Base-by-base conservation (phyloP, 2,797 vertebrate species). In the Channallabes apus region DNA sequence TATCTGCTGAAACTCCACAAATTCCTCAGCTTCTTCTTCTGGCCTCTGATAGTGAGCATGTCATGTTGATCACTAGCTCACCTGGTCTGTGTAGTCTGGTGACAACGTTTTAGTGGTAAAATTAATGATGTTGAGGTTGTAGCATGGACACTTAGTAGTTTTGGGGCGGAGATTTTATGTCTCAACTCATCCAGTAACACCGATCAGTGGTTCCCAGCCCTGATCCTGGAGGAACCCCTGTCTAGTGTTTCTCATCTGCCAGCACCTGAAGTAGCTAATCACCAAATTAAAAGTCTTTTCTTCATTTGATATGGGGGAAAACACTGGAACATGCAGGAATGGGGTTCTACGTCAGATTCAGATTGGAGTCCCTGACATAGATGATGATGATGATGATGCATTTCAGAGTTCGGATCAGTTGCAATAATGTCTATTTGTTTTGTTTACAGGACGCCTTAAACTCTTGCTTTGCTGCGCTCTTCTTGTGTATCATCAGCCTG, bases 11-110 rank as follows among this genome's bases (percentile, higher is more conserved):
- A 91, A 83, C 92, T 98, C 73, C 94, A 98, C 87, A 91, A 87
- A 79, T 83, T 8, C 85, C 51, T 96, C 65, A 91, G 89, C 0
- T 90, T 93, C 83, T 88, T 97, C 38, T 95, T 94, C 88, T 97
- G 97, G 97, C 96, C 97, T 38, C 88, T 97, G 27, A 89, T 96
- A 85, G 97, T 97, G 93, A 93, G 96, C 62, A 32, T 59, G 15
- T 29, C 6, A 18, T 76, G n/a, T 8, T 58, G 8, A 76, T 58
- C 27, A 24, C 27, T 22, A 22, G 27, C 56, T 22, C 1, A 22
- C 18, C 2, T 12, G 27, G 0, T 29, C 46, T 27, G 73, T 56
- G n/a, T 76, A 27, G 54, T 17, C 15, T 56, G n/a, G 46, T 75
- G 15, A 29, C 72, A 27, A 0, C 56, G 17, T 17, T 32, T 46